Evolutionary conservation across 2,888 invertebrate genomes (phyloP).

Genomic region (Scaeva pyrastri): DNA sequence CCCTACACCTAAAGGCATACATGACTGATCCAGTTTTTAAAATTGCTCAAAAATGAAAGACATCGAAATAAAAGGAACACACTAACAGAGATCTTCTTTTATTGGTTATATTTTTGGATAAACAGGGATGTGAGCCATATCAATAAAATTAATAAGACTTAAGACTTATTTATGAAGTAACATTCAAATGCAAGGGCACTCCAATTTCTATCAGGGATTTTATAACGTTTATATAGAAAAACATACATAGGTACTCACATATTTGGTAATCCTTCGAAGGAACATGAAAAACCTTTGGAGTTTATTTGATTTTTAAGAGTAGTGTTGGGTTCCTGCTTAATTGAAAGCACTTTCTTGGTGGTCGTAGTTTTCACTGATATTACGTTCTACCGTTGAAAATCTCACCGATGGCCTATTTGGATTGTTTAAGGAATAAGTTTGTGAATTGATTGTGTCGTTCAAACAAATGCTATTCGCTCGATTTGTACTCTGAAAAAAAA

Average conservation of each 20-base stretch:
- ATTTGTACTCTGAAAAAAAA: slow-evolving; percentile 70
- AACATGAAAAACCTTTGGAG: slow-evolving; percentile 49
- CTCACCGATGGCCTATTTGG: slow-evolving; percentile 69
- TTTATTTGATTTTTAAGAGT: slow-evolving; percentile 9
- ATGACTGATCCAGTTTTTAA: no score
- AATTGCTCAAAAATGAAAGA: no score
- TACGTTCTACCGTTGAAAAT: slow-evolving; percentile 50
- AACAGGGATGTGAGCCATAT: no score
- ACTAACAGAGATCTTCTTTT: no score
- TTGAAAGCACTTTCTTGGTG: slow-evolving; percentile 48
- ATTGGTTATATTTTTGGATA: no score
- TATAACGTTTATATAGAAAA: neutral
- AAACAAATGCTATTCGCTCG: slow-evolving; percentile 71
- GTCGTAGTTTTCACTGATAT: slow-evolving; percentile 59
- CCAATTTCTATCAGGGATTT: no score
- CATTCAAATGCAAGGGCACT: no score
- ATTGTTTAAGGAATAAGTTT: slow-evolving; percentile 57
- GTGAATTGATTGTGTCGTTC: slow-evolving; percentile 65
- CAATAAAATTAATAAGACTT: no score
- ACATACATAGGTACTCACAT: slow-evolving; percentile 47
- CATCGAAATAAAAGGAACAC: no score
- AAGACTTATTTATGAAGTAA: no score
- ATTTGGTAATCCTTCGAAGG: slow-evolving; percentile 60
- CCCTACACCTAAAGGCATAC: no score
- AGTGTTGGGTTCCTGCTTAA: slow-evolving; percentile 11